phyloP scores from a whole-genome alignment of 2,888 invertebrate species.

The Diarsia dahlii region DNA sequence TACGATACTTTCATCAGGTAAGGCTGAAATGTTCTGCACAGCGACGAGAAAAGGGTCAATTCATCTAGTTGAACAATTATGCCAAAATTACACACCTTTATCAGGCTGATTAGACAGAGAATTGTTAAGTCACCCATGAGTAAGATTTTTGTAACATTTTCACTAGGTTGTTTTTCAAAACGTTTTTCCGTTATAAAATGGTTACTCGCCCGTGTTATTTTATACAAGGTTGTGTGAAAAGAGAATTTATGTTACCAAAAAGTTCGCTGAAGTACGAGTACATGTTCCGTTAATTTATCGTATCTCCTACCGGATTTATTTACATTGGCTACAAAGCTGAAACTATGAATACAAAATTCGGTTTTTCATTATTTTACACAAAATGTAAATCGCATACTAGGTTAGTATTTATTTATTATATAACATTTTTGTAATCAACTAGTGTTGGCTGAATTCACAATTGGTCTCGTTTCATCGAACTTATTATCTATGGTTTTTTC shows the following conservation, averaged over 20 bases:
- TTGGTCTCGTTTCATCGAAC: conserved; percentile 57
- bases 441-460: conserved; percentile 48
- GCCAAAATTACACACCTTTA: conserved; percentile 47
- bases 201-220: conserved; percentile 10
- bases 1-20: conserved; percentile 5
- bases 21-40: neutral
- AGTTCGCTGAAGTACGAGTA: conserved; percentile 29
- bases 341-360: conserved; percentile 62
- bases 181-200: conserved; percentile 22
- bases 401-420: conserved; percentile 13
- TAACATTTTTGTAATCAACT: conserved; percentile 29
- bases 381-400: conserved; percentile 39
- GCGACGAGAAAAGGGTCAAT: conserved; percentile 17
- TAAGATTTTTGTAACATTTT: conserved; percentile 18
- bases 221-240: conserved; percentile 7
- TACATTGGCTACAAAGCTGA: conserved; percentile 60
- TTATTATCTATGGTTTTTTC: conserved; percentile 24
- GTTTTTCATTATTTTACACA: conserved; percentile 55
- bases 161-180: conserved; percentile 14
- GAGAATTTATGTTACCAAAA: conserved; percentile 25
- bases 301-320: conserved; percentile 35
- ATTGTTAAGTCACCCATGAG: conserved; percentile 26
- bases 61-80: conserved; percentile 36
- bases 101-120: conserved; percentile 31
- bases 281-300: conserved; percentile 23